These are phyloP conservation scores for Sapayoa aenigma DNA, from an alignment of 2,113 vertebrate species.

Conservation along the genomic window DNA sequence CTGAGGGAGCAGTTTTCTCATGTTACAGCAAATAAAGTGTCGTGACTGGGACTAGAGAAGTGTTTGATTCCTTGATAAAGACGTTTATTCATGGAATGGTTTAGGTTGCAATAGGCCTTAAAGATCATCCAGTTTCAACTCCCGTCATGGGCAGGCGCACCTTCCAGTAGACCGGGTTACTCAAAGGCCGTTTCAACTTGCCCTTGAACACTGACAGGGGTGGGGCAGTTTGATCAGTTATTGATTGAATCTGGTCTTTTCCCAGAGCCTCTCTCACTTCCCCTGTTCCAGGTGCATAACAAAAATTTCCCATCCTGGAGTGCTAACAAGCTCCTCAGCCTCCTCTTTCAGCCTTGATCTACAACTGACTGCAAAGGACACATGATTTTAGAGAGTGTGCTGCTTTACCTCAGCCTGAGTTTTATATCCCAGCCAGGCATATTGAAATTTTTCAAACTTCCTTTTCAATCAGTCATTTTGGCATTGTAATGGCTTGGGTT, in stretches of 20 bases:
- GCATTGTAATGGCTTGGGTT: background rate
- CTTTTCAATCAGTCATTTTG: slow-evolving; percentile 39
- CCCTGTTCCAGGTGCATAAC: background rate
- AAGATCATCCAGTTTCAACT: background rate
- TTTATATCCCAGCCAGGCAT: slow-evolving; percentile 11
- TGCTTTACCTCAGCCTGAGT: background rate
- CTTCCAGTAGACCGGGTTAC: background rate
- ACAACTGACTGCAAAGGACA: background rate
- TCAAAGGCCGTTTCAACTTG: background rate
- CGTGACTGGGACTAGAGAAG: background rate
- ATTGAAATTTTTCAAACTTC: slow-evolving; percentile 16
- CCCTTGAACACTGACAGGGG: background rate
- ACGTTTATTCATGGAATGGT: background rate
- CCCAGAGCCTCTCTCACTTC: background rate
- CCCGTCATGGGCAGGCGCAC: background rate
- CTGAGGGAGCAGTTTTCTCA: background rate
- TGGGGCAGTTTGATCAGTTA: background rate
- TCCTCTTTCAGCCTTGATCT: background rate
- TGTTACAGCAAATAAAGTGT: background rate
- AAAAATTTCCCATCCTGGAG: background rate
- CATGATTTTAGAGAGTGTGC: background rate
- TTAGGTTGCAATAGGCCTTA: background rate
- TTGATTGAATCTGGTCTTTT: background rate
- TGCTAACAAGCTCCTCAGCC: background rate
- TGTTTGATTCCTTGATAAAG: background rate